A percentile compares a stretch with the other conserved stretches of the same genome.
Evolutionary conservation across 2,113 vertebrate genomes (phyloP).

Genomic region (sheep (Ovis aries)): ARS-UI_Ramb_v3.0 NC_056059.1:22991001-22991500

Average conservation of each 20-base stretch:
- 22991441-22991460: not conserved
- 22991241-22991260: not conserved
- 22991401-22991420: not conserved
- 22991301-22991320: not conserved
- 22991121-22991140: not conserved
- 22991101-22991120: not conserved
- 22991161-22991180: not conserved
- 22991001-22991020: not conserved
- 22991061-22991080: constrained; percentile 8
- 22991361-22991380: not conserved
- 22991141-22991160: not conserved
- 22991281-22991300: not conserved
- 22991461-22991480: not conserved
- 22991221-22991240: not conserved
- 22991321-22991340: not conserved
- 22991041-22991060: not conserved
- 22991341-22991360: not conserved
- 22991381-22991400: not conserved
- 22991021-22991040: not conserved
- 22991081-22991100: not conserved
- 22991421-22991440: not conserved
- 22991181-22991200: not conserved
- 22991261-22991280: not conserved
- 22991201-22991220: not conserved
- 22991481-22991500: not conserved